A percentile compares a stretch with the other conserved stretches of the same genome.
Evolutionary conservation across 1,140 invertebrate species (phyloP).

Genomic region (Drosophila sulfurigaster): DNA sequence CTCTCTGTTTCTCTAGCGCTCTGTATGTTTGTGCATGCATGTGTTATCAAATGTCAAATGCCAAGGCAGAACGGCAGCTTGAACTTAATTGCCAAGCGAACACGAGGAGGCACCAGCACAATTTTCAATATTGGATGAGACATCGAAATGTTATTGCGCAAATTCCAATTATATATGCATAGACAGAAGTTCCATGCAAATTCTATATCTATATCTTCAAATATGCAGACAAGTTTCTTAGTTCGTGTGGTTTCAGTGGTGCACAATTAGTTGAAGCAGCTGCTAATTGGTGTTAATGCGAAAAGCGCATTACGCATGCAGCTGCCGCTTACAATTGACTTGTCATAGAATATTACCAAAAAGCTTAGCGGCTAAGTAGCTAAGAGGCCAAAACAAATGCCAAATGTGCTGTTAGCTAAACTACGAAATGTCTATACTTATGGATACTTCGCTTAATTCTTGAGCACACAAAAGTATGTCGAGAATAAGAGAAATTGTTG

Average conservation of each 20-base stretch:
- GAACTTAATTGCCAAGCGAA: slow-evolving; percentile 74
- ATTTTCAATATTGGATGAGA: slow-evolving; percentile 65
- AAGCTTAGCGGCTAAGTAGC: background rate
- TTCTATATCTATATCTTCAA: background rate
- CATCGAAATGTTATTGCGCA: slow-evolving; percentile 61
- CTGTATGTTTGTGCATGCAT: background rate
- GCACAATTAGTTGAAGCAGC: slow-evolving; percentile 33
- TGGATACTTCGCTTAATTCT: background rate
- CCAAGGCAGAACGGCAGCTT: slow-evolving; percentile 53
- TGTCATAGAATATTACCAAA: background rate
- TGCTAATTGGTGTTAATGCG: slow-evolving; percentile 36
- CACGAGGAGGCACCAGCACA: slow-evolving; percentile 44
- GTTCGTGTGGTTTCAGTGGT: background rate
- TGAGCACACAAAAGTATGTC: background rate
- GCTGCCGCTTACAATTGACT: background rate
- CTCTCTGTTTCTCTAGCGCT: no score
- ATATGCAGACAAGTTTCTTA: background rate
- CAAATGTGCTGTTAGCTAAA: slow-evolving; percentile 2
- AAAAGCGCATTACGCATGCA: slow-evolving; percentile 32
- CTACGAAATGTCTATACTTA: background rate
- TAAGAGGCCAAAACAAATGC: background rate
- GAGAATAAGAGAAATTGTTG: background rate
- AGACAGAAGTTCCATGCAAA: background rate
- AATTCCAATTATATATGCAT: slow-evolving; percentile 54
- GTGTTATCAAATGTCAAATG: slow-evolving; percentile 61